Evolutionary conservation across 2,113 vertebrate species (phyloP), one percentile per base, ranked within the genome.

Genomic region (Corythoichthys haematopterus): DNA sequence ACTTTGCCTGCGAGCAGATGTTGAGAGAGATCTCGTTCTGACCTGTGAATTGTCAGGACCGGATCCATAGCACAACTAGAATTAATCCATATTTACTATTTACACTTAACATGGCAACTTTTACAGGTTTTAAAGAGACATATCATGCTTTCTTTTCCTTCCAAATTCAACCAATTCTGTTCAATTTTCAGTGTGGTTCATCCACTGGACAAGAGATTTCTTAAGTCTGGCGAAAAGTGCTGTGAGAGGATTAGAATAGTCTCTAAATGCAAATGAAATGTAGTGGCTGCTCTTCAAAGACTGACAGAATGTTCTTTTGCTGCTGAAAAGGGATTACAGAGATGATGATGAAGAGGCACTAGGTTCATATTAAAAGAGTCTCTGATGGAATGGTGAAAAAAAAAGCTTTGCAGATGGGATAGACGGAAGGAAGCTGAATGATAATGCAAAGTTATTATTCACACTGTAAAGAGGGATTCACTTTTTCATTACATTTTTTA

Each of bases 1-100:
- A 89, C 80, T 83, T 86, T 88, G 81, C 83, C 70, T 5, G 75
- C 45, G 70, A 85, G 64, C 74, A 87, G 82, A 85, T 87, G 82
- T 76, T 52, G 65, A 62, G 46, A 77, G 72, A 74, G 65, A 33
- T 33, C n/a, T 55, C 20, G 16, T 28, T 55, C 52, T 56, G 59
- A 35, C 3, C 52, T 37, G 47, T 11, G 28, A 55, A 53, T 20
- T 51, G 48, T 15, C 48, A 15, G 15, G 5, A 16, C 15, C 15
- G 2, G 48, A 16, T 5, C 15, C 48, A 6, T 16, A 16, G 16
- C 15, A 51, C 14, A n/a, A 51, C 14, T 6, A 16, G 14, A 1
- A 51, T 51, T 51, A 51, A 6, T 16, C 46, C 11, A 11, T 43
- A 43, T 2, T 47, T 47, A 10, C 46, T 13, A 13, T 47, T 11